These are phyloP conservation scores for Koerneria pararmatus DNA, from an alignment of 2,888 invertebrate genomes.

Conservation along the genomic window DNA sequence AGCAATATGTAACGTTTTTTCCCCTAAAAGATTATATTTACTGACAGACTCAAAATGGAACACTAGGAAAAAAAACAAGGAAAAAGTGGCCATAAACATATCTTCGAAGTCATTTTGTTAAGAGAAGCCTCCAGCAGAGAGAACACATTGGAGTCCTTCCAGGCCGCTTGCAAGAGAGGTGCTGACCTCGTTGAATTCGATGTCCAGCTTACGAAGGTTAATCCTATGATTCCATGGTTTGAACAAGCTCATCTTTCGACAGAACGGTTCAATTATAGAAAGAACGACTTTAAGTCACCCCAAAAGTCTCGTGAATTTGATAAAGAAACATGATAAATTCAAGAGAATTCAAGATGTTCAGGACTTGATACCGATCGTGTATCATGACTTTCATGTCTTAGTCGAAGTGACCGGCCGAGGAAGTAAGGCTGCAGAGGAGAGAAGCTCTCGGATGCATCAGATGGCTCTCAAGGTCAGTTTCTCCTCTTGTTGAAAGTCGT, in stretches of 20 bases:
- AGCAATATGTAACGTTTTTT: no score
- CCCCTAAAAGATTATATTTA: no score
- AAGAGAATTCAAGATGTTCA: slow-evolving; percentile 20
- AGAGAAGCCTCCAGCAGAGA: slow-evolving; percentile 71
- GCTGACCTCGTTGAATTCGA: slow-evolving; percentile 98
- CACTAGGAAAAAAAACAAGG: no score
- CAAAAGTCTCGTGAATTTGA: no score
- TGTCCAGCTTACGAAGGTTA: slow-evolving; percentile 82
- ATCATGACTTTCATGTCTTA: slow-evolving; percentile 92
- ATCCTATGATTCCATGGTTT: not conserved
- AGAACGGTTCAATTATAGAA: no score
- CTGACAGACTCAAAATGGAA: no score
- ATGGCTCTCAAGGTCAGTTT: slow-evolving; percentile 41
- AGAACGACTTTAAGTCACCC: no score
- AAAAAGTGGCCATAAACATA: not conserved
- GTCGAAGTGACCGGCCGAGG: slow-evolving; percentile 64
- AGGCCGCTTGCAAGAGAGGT: slow-evolving; percentile 84
- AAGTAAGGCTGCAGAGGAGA: slow-evolving; percentile 20
- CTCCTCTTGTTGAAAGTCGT: no score
- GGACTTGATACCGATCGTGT: slow-evolving; percentile 76
- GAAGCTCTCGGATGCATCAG: slow-evolving; percentile 33
- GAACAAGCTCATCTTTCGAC: no score
- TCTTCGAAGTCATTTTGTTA: not conserved
- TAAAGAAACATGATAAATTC: no score
- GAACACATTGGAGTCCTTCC: slow-evolving; percentile 90